Evolutionary conservation across 2,113 vertebrate genomes (phyloP).

Genomic region (Dipodomys merriami): DNA sequence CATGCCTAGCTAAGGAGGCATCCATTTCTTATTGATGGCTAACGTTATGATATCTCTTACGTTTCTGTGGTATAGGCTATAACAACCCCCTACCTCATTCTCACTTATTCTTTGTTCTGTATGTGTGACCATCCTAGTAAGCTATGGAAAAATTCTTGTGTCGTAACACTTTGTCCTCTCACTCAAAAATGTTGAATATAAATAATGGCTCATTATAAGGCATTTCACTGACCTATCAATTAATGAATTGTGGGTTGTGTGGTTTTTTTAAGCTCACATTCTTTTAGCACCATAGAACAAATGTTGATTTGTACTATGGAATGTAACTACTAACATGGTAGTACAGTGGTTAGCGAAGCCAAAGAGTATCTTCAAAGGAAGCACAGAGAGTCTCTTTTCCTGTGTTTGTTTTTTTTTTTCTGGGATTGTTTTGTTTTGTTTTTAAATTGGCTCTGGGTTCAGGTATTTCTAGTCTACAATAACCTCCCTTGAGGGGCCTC

Average conservation of each 20-base stretch:
- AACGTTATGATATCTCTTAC: background rate
- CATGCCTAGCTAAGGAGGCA: too few species aligned
- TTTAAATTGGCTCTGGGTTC: background rate
- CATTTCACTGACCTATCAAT: background rate
- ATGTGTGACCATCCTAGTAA: background rate
- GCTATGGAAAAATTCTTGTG: background rate
- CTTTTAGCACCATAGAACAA: slow-evolving; percentile 7
- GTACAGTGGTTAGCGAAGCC: background rate
- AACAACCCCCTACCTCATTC: background rate
- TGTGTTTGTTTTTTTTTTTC: background rate
- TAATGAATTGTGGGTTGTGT: background rate
- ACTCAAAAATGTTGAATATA: background rate
- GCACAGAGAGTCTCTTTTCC: background rate
- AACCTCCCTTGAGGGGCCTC: background rate
- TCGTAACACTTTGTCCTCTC: background rate
- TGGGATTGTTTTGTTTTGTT: background rate
- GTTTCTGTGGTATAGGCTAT: background rate
- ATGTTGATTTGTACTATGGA: background rate
- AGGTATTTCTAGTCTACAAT: background rate
- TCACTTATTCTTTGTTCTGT: background rate
- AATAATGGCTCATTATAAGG: slow-evolving; percentile 30
- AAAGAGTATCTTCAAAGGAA: background rate
- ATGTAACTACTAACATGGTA: background rate
- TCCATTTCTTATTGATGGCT: background rate
- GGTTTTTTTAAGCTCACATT: background rate